Evolutionary conservation across 2,113 vertebrate species (phyloP), one percentile per base, ranked within the genome.

Genomic region (Oostethus manadensis): DNA sequence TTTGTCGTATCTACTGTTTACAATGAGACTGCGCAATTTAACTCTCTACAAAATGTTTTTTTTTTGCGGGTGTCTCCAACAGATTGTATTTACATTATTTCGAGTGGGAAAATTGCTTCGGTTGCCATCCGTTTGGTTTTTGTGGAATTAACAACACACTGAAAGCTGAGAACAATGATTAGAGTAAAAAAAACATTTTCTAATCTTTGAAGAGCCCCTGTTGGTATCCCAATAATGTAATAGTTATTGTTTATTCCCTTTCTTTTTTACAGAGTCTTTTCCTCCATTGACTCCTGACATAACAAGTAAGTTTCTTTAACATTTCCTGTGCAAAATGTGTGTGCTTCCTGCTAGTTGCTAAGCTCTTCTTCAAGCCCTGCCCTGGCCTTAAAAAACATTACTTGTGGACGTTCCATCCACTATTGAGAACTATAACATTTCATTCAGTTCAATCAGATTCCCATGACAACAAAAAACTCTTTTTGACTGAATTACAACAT

Each of bases 271-370:
- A 98, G 96, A 95, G 83, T 94, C 94, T 63, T 91, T 94, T 70
- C 90, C 91, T 44, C 93, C 94, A 68, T 94, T 96, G 76, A 92
- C 92, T 76, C 93, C 94, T 70, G 92, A 93, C 88, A 91, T 92
- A 81, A 86, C 80, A 50, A 92, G 90, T 90, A 81, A 90, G 90
- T 88, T 79, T 51, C 49, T 35, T 46, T 47, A 56, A 45, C 76
- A 46, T 67, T 79, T 77, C 63, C 69, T 84, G 73, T 86, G 73
- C 71, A 62, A 70, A 78, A 57, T 75, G 78, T 88, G 73, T 84
- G 64, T 85, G 87, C 86, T 88, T 87, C 73, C 81, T 85, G 88
- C 88, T 82, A 79, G 79, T 80, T 73, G 81, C 81, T 80, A 56
- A 81, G 77, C 80, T 80, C 61, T 85, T 77, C 84, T 88, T 54